These are phyloP conservation scores for Papilio glaucus DNA, from an alignment of 1,140 invertebrate genomes.

Conservation along the genomic window DNA sequence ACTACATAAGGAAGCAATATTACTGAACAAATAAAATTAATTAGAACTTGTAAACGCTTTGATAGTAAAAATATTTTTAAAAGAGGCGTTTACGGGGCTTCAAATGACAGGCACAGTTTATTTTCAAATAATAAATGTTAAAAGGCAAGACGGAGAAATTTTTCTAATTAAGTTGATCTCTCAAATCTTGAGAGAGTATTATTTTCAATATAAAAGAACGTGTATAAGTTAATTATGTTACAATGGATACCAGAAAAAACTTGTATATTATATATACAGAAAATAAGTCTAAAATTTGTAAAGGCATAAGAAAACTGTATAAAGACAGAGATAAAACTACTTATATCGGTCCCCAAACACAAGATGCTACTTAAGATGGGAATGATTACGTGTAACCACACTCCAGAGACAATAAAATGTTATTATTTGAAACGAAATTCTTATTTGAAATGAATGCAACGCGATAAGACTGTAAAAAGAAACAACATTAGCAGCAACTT, in stretches of 20 bases:
- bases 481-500: too few relatives aligned
- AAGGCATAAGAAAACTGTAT: not conserved
- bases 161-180: conserved; percentile 51
- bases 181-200: conserved; percentile 4
- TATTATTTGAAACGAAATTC: conserved; percentile 16
- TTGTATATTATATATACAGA: not conserved
- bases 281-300: conserved; percentile 6
- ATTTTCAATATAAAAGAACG: not conserved
- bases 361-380: conserved; percentile 11
- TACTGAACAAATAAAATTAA: not conserved
- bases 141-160: conserved; percentile 71
- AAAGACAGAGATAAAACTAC: conserved; percentile 15
- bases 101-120: conserved; percentile 75
- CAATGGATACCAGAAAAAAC: not conserved
- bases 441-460: not conserved
- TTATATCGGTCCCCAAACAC: not conserved
- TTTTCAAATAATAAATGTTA: conserved; percentile 77
- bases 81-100: conserved; percentile 42
- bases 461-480: not conserved
- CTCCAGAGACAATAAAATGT: conserved; percentile 19
- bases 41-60: not conserved
- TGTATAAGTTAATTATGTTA: not conserved
- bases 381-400: conserved; percentile 21
- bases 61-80: conserved; percentile 43
- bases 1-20: not conserved